phyloP scores from a whole-genome alignment of 1,140 invertebrate species.

The Lepidostoma basale region DNA sequence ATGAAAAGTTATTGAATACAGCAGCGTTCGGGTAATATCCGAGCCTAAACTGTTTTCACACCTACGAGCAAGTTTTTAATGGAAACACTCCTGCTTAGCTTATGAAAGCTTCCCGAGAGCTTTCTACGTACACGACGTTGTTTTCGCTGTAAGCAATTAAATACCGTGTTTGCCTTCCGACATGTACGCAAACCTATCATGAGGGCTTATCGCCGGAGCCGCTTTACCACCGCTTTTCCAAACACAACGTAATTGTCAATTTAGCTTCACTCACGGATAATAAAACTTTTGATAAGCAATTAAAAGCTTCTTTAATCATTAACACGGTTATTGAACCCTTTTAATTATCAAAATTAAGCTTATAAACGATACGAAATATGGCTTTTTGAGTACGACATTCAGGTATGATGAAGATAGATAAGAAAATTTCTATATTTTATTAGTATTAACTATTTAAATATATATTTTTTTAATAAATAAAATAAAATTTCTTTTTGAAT shows the following conservation, averaged over 20 bases:
- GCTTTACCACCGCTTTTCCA: background rate
- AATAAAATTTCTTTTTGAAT: too few relatives aligned
- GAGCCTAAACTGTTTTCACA: conserved; percentile 8
- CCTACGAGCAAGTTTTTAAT: conserved; percentile 14
- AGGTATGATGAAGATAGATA: too few relatives aligned
- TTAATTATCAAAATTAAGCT: too few relatives aligned
- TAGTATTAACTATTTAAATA: too few relatives aligned
- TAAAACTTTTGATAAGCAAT: conserved; percentile 10
- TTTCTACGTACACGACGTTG: conserved; percentile 13
- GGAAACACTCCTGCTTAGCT: conserved; percentile 19
- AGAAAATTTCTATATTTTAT: too few relatives aligned
- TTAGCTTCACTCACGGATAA: conserved; percentile 10
- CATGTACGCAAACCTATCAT: conserved; percentile 34
- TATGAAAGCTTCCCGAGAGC: conserved; percentile 9
- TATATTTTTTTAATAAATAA: too few relatives aligned
- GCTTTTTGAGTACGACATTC: too few relatives aligned
- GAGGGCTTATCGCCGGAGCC: conserved; percentile 22
- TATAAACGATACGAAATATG: too few relatives aligned
- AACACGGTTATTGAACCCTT: too few relatives aligned
- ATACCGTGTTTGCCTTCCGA: conserved; percentile 33
- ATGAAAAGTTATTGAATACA: conserved; percentile 1
- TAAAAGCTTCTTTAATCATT: conserved; percentile 4
- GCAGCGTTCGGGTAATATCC: background rate
- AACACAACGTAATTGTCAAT: conserved; percentile 17
- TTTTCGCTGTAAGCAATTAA: conserved; percentile 41